A percentile compares a stretch with the other conserved stretches of the same genome.
These are phyloP conservation scores for Pseudolaguvia tuberculata DNA, from an alignment of 2,113 vertebrate genomes.

Conservation along the genomic window DNA sequence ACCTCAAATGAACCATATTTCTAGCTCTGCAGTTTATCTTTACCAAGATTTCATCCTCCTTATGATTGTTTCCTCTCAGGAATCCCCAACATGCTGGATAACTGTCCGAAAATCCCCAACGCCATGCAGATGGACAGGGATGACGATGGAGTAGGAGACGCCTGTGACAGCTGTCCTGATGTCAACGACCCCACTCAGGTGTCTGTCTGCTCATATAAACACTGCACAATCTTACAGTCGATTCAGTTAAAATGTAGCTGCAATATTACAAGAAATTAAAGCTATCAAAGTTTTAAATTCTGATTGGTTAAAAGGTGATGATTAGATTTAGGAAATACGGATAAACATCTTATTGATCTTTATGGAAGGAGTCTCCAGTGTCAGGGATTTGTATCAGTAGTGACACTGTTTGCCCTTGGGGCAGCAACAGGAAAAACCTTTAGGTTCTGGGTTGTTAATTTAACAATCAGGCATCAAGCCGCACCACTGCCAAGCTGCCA, in stretches of 20 bases:
- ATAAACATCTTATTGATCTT: background rate
- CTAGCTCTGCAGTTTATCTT: background rate
- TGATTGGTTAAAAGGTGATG: too few relatives aligned
- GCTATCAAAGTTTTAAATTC: too few relatives aligned
- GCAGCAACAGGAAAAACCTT: too few relatives aligned
- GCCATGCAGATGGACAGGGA: slow-evolving; percentile 92
- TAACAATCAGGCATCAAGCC: too few relatives aligned
- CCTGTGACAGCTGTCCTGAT: slow-evolving; percentile 86
- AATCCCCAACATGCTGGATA: slow-evolving; percentile 89
- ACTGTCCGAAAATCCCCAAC: slow-evolving; percentile 90
- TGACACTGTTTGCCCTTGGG: too few relatives aligned
- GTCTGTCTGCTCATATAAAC: background rate
- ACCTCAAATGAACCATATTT: too few relatives aligned
- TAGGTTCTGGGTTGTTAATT: too few relatives aligned
- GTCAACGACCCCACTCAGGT: slow-evolving; percentile 94
- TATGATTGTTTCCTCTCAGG: slow-evolving; percentile 61
- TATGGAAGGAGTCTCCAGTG: too few relatives aligned
- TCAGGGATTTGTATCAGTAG: too few relatives aligned
- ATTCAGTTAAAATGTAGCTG: background rate
- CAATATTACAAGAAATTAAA: too few relatives aligned
- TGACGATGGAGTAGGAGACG: slow-evolving; percentile 82
- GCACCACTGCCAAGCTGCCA: too few relatives aligned
- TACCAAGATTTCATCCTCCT: background rate
- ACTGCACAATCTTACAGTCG: background rate
- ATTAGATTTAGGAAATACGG: background rate